Conservation (phyloP, 2,888 invertebrate genomes). For the Epinotia brunnichana region DNA sequence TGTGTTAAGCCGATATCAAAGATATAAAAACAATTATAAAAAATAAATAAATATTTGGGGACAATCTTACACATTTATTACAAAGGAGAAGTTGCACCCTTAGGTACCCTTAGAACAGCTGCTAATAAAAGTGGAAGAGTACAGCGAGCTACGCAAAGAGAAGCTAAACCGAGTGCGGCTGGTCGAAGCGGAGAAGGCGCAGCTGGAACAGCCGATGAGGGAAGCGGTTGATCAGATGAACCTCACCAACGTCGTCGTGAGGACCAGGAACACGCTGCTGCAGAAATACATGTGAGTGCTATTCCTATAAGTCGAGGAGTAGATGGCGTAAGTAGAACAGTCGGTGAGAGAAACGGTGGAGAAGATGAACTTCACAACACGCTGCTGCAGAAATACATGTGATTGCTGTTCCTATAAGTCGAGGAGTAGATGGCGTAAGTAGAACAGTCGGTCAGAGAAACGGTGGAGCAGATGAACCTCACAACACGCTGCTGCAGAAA, state of each 20-base stretch:
- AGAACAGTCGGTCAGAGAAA: constrained; percentile 90
- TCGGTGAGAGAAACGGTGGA: constrained; percentile 91
- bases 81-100: too few relatives aligned
- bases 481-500: constrained; percentile 91
- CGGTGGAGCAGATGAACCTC: constrained; percentile 88
- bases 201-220: constrained; percentile 90
- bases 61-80: too few relatives aligned
- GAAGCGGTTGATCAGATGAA: constrained; percentile 91
- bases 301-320: constrained; percentile 83
- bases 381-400: constrained; percentile 88
- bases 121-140: constrained; percentile 87
- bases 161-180: constrained; percentile 93
- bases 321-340: constrained; percentile 89
- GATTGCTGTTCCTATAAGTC: constrained; percentile 72
- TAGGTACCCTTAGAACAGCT: constrained; percentile 91
- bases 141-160: constrained; percentile 89
- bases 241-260: constrained; percentile 89
- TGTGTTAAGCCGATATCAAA: too few relatives aligned
- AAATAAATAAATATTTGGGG: too few relatives aligned
- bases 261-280: constrained; percentile 87
- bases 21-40: too few relatives aligned
- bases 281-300: constrained; percentile 87
- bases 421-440: constrained; percentile 90
- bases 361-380: constrained; percentile 91
- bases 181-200: constrained; percentile 90